phyloP scores from a whole-genome alignment of 2,797 vertebrate species.

The Gymnocypris eckloni region DNA sequence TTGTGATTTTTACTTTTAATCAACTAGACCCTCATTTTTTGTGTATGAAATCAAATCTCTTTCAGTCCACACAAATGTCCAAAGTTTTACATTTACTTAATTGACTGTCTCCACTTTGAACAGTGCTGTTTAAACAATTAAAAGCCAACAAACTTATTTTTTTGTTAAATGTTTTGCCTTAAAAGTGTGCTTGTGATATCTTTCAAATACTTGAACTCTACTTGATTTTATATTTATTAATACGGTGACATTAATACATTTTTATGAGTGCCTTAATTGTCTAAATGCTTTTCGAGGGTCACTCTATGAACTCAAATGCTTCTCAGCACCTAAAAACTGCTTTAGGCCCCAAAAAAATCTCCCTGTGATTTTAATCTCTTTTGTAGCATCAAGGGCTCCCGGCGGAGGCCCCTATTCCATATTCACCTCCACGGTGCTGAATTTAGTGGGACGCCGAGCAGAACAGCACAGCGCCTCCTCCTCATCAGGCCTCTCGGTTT shows the following conservation, averaged over 20 bases:
- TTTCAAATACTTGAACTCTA: not conserved
- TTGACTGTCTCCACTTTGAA: not conserved
- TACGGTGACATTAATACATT: not conserved
- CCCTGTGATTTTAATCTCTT: conserved; percentile 47
- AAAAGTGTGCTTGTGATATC: not conserved
- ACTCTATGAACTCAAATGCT: not conserved
- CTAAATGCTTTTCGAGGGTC: not conserved
- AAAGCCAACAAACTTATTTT: not conserved
- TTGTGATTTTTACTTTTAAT: not conserved
- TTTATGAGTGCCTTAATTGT: not conserved
- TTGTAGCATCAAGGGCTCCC: conserved; percentile 15
- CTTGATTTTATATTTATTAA: not conserved
- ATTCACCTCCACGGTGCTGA: conserved; percentile 58
- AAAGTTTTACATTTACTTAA: not conserved
- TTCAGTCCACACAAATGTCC: not conserved
- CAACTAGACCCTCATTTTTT: not conserved
- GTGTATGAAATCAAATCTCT: not conserved
- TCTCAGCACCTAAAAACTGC: not conserved
- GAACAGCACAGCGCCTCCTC: conserved; percentile 64
- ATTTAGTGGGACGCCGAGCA: conserved; percentile 64
- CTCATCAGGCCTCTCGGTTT: conserved; percentile 57
- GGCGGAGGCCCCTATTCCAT: conserved; percentile 55
- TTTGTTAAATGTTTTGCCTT: not conserved
- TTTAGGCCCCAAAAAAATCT: not conserved
- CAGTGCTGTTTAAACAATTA: not conserved